A percentile compares a stretch with the other conserved stretches of the same genome.
Conservation (phyloP, 2,113 vertebrate genomes). For the Xiphophorus maculatus region DNA sequence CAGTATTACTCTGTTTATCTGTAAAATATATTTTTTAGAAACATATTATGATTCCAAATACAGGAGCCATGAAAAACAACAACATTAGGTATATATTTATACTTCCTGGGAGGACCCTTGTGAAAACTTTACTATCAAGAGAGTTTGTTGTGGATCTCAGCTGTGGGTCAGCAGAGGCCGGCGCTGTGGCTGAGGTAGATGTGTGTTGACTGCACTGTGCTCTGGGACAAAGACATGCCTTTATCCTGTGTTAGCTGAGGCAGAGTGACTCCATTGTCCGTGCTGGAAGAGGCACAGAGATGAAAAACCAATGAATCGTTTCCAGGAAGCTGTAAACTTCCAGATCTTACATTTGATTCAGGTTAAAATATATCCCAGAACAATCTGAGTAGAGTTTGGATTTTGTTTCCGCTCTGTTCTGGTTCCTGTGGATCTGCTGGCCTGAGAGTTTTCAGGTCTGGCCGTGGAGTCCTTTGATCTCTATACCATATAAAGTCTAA, state of each 20-base stretch:
- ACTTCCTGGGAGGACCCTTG: neutral
- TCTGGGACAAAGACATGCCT: slow-evolving; percentile 50
- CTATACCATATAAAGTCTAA: no score
- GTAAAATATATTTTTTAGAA: no score
- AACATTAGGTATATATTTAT: neutral
- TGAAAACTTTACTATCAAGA: neutral
- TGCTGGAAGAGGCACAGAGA: slow-evolving; percentile 32
- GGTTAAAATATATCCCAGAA: neutral
- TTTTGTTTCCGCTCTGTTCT: neutral
- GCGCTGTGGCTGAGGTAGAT: slow-evolving; percentile 38
- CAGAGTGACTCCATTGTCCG: slow-evolving; percentile 63
- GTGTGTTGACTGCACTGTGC: slow-evolving; percentile 38
- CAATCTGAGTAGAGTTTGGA: neutral
- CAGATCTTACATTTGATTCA: neutral
- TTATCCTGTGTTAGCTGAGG: slow-evolving; percentile 33
- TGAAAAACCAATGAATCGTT: slow-evolving; percentile 49
- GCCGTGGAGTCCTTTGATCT: no score
- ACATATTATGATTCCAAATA: no score
- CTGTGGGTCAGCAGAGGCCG: slow-evolving; percentile 23
- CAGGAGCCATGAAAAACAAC: neutral
- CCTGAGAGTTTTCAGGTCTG: no score
- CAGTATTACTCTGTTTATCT: no score
- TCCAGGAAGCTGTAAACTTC: neutral
- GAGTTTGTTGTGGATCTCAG: neutral
- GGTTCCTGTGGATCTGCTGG: no score